Evolutionary conservation across 2,113 vertebrate species (phyloP).

Genomic region (Gracilinanus agilis): DNA sequence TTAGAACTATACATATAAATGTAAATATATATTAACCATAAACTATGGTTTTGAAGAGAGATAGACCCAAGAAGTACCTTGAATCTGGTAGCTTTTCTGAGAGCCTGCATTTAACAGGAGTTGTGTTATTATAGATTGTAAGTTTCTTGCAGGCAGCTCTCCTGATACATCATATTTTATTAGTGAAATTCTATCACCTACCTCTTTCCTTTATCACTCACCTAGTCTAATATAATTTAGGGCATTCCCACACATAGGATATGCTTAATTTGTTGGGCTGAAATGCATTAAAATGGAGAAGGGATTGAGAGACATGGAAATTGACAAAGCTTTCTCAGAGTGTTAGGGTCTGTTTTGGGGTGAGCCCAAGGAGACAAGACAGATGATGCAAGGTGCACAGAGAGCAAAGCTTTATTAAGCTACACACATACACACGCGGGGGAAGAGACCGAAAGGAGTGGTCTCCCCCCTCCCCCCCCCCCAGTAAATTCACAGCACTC

Average conservation of each 20-base stretch:
- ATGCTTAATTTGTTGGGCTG: not conserved
- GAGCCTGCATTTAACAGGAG: not conserved
- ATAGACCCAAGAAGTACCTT: not conserved
- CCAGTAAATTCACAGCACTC: too few species aligned
- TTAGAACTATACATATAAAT: too few species aligned
- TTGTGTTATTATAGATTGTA: not conserved
- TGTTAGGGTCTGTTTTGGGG: too few species aligned
- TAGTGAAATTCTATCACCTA: not conserved
- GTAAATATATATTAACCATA: not conserved
- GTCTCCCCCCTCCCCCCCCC: too few species aligned
- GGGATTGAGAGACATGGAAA: not conserved
- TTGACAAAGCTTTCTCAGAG: not conserved
- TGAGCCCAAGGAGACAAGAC: too few species aligned
- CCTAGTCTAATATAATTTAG: not conserved
- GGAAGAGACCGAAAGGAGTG: too few species aligned
- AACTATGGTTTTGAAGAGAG: not conserved
- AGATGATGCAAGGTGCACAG: too few species aligned
- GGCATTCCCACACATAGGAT: not conserved
- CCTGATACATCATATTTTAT: not conserved
- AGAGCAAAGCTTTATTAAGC: too few species aligned
- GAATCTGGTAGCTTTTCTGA: not conserved
- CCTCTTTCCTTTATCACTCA: not conserved
- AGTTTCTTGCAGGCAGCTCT: not conserved
- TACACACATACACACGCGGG: too few species aligned
- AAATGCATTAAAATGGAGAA: not conserved